These are phyloP conservation scores for Saturnia japonica DNA, from an alignment of 2,888 invertebrate genomes.

Conservation along the genomic window DNA sequence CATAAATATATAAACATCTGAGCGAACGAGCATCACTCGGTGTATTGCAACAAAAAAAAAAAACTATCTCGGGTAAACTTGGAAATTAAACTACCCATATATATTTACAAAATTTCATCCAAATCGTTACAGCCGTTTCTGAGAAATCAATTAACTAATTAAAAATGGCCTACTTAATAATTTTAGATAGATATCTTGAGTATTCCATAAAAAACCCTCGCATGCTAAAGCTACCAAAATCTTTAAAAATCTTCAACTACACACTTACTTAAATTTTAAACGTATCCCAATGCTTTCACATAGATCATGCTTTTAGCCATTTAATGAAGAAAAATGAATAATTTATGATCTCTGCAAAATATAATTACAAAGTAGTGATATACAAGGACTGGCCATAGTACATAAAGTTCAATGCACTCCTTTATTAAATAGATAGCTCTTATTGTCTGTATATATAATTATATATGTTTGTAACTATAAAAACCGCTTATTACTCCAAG, in stretches of 20 bases:
- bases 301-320: background rate
- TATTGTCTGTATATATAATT: slow-evolving; percentile 8
- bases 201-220: no score
- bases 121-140: no score
- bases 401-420: slow-evolving; percentile 37
- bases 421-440: slow-evolving; percentile 24
- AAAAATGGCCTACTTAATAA: no score
- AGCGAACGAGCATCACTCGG: no score
- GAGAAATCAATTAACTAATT: no score
- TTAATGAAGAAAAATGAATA: slow-evolving; percentile 7
- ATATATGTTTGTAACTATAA: background rate
- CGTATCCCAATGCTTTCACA: background rate
- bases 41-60: no score
- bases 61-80: no score
- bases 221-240: background rate
- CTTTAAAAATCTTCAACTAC: background rate
- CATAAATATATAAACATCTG: no score
- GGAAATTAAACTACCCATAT: no score
- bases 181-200: no score
- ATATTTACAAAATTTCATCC: no score
- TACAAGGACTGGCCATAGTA: slow-evolving; percentile 28
- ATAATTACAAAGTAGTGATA: slow-evolving; percentile 33
- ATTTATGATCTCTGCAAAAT: slow-evolving; percentile 20
- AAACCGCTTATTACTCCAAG: background rate
- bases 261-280: background rate